Evolutionary conservation across 2,888 invertebrate genomes (phyloP), one percentile per base, ranked within the genome.

Genomic region (Aphidoletes aphidimyza): DNA sequence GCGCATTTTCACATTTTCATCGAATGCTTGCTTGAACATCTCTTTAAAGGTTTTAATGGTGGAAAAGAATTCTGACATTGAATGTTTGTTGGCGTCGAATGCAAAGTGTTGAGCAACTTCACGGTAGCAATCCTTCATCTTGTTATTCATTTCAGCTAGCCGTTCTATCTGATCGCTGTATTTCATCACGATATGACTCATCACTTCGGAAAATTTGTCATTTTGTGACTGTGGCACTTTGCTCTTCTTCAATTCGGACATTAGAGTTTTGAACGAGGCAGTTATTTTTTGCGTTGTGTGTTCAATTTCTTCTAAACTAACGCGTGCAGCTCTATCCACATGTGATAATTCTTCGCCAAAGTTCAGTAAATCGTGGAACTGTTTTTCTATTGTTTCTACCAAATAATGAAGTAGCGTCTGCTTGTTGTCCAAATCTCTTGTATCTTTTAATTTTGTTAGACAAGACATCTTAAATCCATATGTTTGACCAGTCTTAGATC

Each of bases 381-480:
- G 97, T 85, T 91, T 93, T 89, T 98, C 97, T 85, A 97, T 93
- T 0, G 95, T 94, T 86, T 97, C 95, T 0, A 95, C 97, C 85
- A 99, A 90, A 88, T 97, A 98, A 89, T 99, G 98, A 83, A 99
- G 91, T 34, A 99, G 90, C 0, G 98, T 99, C 86, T 95, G 95
- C 88, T 96, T 96, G 89, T 98, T 98, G 87, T 98, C 96, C 69
- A 95, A 91, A 88, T 98, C 97, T 90, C 99, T 99, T n/a, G 96
- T 97, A 85, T 95, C 93, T 2, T 95, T 94, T 86, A 97, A 90
- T 92, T 99, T 98, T 0, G 98, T 95, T 17, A 99, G 92, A 89
- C 96, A 98, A 88, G 95, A 97, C 87, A 99, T 97, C 90, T 99
- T 98, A 89, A 99, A 99, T 0, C 98, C 99, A 87, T 96, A 95